Evolutionary conservation across 2,888 invertebrate species (phyloP).

Genomic region (Cheilosia grossa): DNA sequence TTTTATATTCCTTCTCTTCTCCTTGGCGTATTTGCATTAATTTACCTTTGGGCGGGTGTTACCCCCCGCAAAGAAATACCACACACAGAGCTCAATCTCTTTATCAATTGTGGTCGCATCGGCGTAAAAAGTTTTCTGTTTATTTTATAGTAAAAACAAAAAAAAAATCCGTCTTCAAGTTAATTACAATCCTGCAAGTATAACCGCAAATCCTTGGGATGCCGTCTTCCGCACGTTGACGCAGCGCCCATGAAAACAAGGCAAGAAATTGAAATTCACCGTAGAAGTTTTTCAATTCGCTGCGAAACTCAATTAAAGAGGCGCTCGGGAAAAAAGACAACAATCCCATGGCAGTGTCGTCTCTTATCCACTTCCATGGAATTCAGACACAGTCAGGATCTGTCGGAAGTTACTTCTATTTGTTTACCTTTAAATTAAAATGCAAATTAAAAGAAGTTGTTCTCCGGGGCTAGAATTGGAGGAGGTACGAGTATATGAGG

Average conservation of each 20-base stretch:
- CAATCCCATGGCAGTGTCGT: conserved; percentile 28
- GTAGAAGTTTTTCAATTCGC: conserved; percentile 75
- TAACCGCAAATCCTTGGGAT: conserved; percentile 66
- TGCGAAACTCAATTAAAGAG: conserved; percentile 72
- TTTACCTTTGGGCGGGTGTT: conserved; percentile 62
- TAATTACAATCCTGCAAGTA: conserved; percentile 72
- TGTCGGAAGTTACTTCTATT: conserved; percentile 67
- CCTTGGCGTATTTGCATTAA: conserved; percentile 69
- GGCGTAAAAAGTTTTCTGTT: conserved; percentile 66
- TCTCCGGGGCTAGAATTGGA: conserved; percentile 41
- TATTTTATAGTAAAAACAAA: conserved; percentile 60
- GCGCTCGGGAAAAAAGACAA: conserved; percentile 50
- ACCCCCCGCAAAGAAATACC: background rate
- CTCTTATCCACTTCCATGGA: conserved; percentile 20
- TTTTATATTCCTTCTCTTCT: conserved; percentile 44
- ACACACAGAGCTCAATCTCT: conserved; percentile 35
- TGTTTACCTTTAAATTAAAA: conserved; percentile 75
- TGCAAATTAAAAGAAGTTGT: conserved; percentile 75
- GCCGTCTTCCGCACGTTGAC: conserved; percentile 61
- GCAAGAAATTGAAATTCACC: conserved; percentile 73
- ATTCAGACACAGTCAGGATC: conserved; percentile 30
- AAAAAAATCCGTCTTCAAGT: conserved; percentile 64
- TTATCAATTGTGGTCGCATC: conserved; percentile 63
- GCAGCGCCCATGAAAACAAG: conserved; percentile 37
- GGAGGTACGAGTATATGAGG: conserved; percentile 2